A percentile compares a stretch with the other conserved stretches of the same genome.
These are phyloP conservation scores for Tinea trinotella DNA, from an alignment of 2,888 invertebrate genomes.

Conservation along the genomic window DNA sequence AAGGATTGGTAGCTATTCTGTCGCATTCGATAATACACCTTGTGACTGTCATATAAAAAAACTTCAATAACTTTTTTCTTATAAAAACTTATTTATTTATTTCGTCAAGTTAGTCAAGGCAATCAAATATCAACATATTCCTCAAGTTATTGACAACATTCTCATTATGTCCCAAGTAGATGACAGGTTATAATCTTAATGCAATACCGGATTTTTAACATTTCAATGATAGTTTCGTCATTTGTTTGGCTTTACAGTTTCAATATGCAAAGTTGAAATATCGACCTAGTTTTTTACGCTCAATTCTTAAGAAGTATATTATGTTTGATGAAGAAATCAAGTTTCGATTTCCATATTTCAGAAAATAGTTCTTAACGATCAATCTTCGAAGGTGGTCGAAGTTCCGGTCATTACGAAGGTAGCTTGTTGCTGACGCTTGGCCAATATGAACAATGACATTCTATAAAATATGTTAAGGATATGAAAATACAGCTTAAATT, in stretches of 20 bases:
- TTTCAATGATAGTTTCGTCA: slow-evolving; percentile 8
- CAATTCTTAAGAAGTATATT: not conserved
- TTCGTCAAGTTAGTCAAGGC: not conserved
- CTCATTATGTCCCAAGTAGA: not conserved
- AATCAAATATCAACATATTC: not conserved
- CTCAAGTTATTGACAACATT: too few species aligned
- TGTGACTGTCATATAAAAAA: too few species aligned
- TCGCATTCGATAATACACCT: too few species aligned
- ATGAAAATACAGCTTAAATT: not conserved
- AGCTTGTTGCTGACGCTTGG: not conserved
- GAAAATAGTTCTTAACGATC: slow-evolving; percentile 20
- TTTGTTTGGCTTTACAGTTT: not conserved
- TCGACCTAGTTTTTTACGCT: not conserved
- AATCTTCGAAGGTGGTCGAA: slow-evolving; percentile 35
- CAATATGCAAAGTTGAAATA: slow-evolving; percentile 14
- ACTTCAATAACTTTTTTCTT: too few species aligned
- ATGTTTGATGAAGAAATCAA: not conserved
- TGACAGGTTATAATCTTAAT: slow-evolving; percentile 8
- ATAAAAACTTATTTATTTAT: not conserved
- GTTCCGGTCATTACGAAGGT: slow-evolving; percentile 17
- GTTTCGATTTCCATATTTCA: not conserved
- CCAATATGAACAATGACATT: not conserved
- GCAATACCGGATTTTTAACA: slow-evolving; percentile 17
- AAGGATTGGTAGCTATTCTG: too few species aligned
- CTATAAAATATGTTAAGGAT: slow-evolving; percentile 3